These are phyloP conservation scores for Pseudorhombus dupliciocellatus DNA, from an alignment of 2,113 vertebrate species.

Conservation along the genomic window DNA sequence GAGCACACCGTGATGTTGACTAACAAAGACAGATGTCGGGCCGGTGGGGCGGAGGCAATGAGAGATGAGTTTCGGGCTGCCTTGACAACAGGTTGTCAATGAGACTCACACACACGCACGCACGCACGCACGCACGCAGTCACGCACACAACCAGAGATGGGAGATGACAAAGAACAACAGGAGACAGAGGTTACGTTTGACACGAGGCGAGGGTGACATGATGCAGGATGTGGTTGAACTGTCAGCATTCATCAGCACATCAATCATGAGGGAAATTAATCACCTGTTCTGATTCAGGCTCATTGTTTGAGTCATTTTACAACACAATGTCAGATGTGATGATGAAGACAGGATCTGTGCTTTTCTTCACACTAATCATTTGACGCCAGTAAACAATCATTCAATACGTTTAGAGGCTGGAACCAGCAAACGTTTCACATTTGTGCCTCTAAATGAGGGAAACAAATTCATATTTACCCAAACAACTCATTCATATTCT, in stretches of 20 bases:
- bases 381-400: too few species aligned
- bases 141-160: slow-evolving; percentile 42
- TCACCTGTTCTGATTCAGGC: background rate
- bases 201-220: slow-evolving; percentile 52
- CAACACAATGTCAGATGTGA: background rate
- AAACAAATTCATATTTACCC: background rate
- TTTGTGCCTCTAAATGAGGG: background rate
- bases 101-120: slow-evolving; percentile 24
- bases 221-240: slow-evolving; percentile 27
- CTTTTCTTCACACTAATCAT: background rate
- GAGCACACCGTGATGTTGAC: slow-evolving; percentile 71
- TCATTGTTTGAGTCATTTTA: slow-evolving; percentile 1
- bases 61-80: slow-evolving; percentile 67
- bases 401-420: slow-evolving; percentile 1
- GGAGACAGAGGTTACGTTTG: slow-evolving; percentile 58
- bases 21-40: slow-evolving; percentile 77
- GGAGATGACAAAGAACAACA: slow-evolving; percentile 65
- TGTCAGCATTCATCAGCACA: slow-evolving; percentile 21
- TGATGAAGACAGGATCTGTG: background rate
- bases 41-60: slow-evolving; percentile 69
- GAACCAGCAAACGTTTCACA: background rate
- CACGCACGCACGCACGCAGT: background rate
- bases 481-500: background rate
- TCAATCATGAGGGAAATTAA: background rate
- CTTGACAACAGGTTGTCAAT: slow-evolving; percentile 66